A percentile compares a stretch with the other conserved stretches of the same genome.
phyloP scores from a whole-genome alignment of 2,888 invertebrate species.

The Proisotoma minuta region DNA sequence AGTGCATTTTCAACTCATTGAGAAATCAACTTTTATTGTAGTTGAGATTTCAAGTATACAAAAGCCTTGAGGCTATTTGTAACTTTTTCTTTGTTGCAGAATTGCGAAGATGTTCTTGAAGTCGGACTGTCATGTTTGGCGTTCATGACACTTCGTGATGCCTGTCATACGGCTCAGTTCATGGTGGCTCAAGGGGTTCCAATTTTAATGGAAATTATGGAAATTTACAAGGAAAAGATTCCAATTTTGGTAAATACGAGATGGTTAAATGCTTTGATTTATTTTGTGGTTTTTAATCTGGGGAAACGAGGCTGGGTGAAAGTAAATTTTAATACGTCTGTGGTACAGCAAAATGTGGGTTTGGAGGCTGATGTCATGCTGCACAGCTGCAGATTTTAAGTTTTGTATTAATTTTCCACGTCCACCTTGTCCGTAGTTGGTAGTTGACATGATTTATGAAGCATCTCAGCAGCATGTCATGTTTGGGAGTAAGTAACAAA shows the following conservation, averaged over 20 bases:
- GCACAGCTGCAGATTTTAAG: no score
- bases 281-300: no score
- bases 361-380: no score
- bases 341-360: no score
- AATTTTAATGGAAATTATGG: conserved; percentile 29
- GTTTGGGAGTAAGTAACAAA: conserved; percentile 4
- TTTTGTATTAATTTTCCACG: no score
- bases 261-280: neutral
- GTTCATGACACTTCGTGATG: conserved; percentile 17
- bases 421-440: no score
- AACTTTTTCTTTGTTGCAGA: conserved; percentile 15
- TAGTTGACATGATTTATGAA: conserved; percentile 4
- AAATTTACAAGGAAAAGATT: conserved; percentile 13
- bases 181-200: conserved; percentile 28
- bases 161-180: conserved; percentile 34
- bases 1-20: neutral
- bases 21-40: neutral
- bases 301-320: no score
- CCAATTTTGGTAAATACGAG: conserved; percentile 24
- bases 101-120: conserved; percentile 29
- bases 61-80: neutral
- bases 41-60: neutral
- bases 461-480: neutral
- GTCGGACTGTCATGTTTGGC: conserved; percentile 34
- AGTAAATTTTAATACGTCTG: no score